Evolutionary conservation across 2,113 vertebrate species (phyloP).

Genomic region (Mohoua ochrocephala): DNA sequence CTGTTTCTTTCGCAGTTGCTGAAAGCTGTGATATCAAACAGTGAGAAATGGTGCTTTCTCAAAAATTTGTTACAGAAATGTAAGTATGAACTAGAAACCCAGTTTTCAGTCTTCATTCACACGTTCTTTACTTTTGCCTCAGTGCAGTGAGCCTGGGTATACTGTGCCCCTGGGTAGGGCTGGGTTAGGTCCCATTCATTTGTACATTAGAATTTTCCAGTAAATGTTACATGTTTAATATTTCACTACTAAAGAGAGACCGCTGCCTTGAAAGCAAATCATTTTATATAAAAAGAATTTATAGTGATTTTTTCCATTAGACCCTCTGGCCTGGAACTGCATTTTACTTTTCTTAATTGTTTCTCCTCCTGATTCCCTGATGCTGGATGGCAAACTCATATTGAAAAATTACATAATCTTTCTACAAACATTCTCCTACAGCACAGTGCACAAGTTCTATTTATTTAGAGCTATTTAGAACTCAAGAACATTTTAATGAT

Average conservation of each 20-base stretch:
- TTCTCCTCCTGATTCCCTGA: not conserved
- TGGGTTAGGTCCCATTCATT: not conserved
- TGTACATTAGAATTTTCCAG: not conserved
- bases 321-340: not conserved
- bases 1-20: slow-evolving; percentile 57
- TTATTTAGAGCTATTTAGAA: not conserved
- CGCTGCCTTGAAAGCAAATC: not conserved
- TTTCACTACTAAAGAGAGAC: not conserved
- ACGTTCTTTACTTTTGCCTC: not conserved
- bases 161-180: not conserved
- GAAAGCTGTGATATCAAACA: slow-evolving; percentile 66
- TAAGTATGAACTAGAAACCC: not conserved
- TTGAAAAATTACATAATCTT: not conserved
- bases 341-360: not conserved
- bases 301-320: not conserved
- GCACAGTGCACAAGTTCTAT: not conserved
- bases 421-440: not conserved
- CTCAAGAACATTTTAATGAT: not conserved
- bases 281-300: not conserved
- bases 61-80: not conserved
- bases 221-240: not conserved
- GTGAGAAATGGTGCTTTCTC: not conserved
- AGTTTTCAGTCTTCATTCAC: not conserved
- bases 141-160: not conserved
- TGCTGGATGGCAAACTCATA: not conserved